Base-by-base conservation (phyloP, 2,113 vertebrate genomes). In the Leuciscus idus region DNA sequence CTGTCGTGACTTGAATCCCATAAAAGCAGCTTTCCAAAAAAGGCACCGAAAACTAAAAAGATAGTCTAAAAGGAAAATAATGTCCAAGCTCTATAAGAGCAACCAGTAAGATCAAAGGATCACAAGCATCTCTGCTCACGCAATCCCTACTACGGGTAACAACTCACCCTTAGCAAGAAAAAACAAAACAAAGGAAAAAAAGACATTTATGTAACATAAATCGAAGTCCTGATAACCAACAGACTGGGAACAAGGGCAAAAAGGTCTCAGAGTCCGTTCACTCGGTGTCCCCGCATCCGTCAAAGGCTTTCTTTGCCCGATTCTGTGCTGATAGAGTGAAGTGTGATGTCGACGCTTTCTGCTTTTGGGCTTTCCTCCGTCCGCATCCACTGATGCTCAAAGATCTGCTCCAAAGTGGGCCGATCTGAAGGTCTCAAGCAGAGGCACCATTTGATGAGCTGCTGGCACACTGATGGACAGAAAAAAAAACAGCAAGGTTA, bases 41-140 rank as follows among this genome's bases (percentile, higher is more conserved):
- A 97, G 98, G 98, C 97, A 99, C 98, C 97, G 96, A 96, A 96
- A 98, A 98, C 96, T 95, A 96, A 96, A 96, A 96, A 87, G 61
- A 91, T 91, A 94, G 92, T 91, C 94, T 91, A 93, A 94, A 94
- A 95, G 94, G 96, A 92, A 95, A 93, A 85, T 76, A 85, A 78
- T 59, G 92, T 96, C 95, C 93, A 93, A 92, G 96, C 95, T 98
- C 97, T 97, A 95, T 96, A 96, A 96, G 96, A 97, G 96, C 96
- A 96, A 93, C 92, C 91, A 82, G 92, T 94, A 93, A 93, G 87
- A 95, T 59, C 83, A 87, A 80, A 80, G 80, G 88, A 61, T 85
- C 86, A 81, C 77, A 74, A 85, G 85, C 78, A 87, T 83, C 26
- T 10, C 62, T 85, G 76, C 85, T 61, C 33, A 9, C 28, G 79